Evolutionary conservation across 2,113 vertebrate genomes (phyloP).

Genomic region (Ondatra zibethicus): DNA sequence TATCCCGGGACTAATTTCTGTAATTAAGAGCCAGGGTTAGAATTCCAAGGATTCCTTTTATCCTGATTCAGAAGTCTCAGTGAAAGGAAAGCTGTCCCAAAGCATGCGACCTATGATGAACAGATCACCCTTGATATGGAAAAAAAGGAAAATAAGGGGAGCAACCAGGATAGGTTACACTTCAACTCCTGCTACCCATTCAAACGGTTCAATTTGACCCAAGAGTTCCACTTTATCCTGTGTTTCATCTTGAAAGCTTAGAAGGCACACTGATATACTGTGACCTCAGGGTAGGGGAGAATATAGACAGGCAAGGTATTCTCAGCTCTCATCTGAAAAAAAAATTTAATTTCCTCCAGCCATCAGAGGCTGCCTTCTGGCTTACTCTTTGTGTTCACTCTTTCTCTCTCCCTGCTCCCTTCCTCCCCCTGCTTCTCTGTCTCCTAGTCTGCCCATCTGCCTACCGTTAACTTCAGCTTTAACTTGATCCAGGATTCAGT

Average conservation of each 20-base stretch:
- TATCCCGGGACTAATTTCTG: slow-evolving; percentile 48
- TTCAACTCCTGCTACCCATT: background rate
- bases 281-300: background rate
- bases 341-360: background rate
- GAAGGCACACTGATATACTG: background rate
- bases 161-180: background rate
- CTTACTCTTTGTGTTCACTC: background rate
- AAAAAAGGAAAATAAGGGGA: background rate
- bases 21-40: slow-evolving; percentile 58
- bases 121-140: slow-evolving; percentile 16
- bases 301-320: background rate
- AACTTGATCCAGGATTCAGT: background rate
- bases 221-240: background rate
- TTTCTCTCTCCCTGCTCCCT: background rate
- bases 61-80: slow-evolving; percentile 34
- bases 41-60: slow-evolving; percentile 59
- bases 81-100: slow-evolving; percentile 48
- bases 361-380: background rate
- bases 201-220: background rate
- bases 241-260: slow-evolving; percentile 54
- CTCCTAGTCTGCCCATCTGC: background rate
- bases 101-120: background rate
- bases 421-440: background rate
- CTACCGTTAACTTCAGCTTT: background rate
- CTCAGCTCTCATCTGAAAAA: background rate